Percentiles rank a stretch among this genome's conserved stretches.
phyloP scores from a whole-genome alignment of 2,797 vertebrate genomes.

The Parauchenoglanis ngamensis region DNA sequence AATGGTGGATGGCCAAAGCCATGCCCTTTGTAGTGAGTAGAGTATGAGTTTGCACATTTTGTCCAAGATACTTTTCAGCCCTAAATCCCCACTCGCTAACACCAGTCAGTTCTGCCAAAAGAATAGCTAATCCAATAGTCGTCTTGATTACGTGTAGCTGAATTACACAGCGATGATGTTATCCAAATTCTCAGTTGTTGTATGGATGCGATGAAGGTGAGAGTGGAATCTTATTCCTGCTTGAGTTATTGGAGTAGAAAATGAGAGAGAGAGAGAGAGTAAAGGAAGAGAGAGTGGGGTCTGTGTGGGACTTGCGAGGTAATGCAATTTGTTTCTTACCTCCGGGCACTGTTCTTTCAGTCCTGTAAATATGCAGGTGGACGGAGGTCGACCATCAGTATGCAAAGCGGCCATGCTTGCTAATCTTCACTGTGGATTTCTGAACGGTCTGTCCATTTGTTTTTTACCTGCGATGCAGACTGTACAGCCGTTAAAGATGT shows the following conservation, averaged over 20 bases:
- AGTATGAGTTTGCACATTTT: background rate
- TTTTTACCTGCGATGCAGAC: background rate
- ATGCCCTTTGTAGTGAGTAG: background rate
- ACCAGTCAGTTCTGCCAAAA: background rate
- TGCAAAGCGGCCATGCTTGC: constrained; percentile 78
- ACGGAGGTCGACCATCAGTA: constrained; percentile 78
- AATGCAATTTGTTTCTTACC: constrained; percentile 83
- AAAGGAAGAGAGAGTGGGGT: constrained; percentile 59
- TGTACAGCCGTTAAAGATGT: background rate
- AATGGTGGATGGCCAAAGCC: constrained; percentile 2
- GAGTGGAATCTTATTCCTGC: constrained; percentile 71
- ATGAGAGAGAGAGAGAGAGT: constrained; percentile 59
- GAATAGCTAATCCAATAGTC: background rate
- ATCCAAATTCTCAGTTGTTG: constrained; percentile 76
- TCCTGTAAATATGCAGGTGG: constrained; percentile 81
- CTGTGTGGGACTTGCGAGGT: constrained; percentile 74
- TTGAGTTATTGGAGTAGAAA: constrained; percentile 70
- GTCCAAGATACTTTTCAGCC: background rate
- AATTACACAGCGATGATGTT: constrained; percentile 77
- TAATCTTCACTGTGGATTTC: constrained; percentile 74
- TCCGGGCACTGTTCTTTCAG: constrained; percentile 77
- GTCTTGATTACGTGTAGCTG: constrained; percentile 71
- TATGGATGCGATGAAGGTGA: constrained; percentile 72
- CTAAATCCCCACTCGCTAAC: background rate
- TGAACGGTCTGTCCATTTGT: background rate